Conservation (phyloP, 64 coral and sea anemone genomes). For the Stylophora pistillata region DNA sequence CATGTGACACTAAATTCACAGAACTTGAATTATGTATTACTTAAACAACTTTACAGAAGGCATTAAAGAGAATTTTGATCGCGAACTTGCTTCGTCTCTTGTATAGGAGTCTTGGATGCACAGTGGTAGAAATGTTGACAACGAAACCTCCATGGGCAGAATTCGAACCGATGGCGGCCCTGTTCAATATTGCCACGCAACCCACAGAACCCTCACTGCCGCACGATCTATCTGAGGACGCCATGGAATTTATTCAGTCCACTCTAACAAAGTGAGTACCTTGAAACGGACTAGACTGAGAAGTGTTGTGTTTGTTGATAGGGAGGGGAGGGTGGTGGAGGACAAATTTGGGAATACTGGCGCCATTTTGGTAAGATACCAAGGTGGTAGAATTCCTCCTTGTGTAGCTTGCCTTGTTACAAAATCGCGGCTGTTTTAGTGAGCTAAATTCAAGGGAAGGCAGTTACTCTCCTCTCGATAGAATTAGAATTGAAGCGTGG, state of each 20-base stretch:
- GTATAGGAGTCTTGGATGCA: conserved; percentile 94
- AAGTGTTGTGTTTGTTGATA: too few species aligned
- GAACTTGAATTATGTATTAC: neutral
- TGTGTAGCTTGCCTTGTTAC: too few species aligned
- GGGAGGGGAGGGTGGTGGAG: neutral
- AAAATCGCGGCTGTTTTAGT: too few species aligned
- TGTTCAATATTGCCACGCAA: conserved; percentile 97
- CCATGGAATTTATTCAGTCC: conserved; percentile 77
- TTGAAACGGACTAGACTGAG: neutral
- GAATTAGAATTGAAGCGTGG: too few species aligned
- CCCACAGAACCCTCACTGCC: conserved; percentile 82
- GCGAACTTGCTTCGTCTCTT: neutral
- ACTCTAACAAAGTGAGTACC: conserved; percentile 74
- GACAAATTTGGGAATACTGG: too few species aligned
- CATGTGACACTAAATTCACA: neutral
- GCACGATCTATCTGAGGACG: conserved; percentile 60
- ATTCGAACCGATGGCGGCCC: conserved; percentile 96
- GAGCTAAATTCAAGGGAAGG: too few species aligned
- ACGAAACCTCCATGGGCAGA: conserved; percentile 96
- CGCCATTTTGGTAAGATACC: too few species aligned
- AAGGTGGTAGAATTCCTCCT: too few species aligned
- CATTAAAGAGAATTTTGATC: neutral
- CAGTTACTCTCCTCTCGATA: too few species aligned
- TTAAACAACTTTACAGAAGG: too few species aligned
- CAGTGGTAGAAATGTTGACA: conserved; percentile 97